A percentile compares a stretch with the other conserved stretches of the same genome.
These are phyloP conservation scores for Cebidichthys violaceus DNA, from an alignment of 2,113 vertebrate species.

Conservation along the genomic window DNA sequence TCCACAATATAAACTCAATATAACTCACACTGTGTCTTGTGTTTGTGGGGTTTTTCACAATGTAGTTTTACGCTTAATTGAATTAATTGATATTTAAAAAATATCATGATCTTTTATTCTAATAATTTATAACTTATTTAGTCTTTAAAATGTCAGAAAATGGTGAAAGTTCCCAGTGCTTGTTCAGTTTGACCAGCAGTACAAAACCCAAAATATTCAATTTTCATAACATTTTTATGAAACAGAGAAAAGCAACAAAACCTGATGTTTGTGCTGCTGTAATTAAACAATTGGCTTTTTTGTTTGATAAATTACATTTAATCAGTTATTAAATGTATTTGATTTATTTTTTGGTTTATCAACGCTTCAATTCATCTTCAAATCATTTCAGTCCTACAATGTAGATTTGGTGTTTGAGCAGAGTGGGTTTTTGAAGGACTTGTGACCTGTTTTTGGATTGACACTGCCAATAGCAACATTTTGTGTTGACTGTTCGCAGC, in stretches of 20 bases:
- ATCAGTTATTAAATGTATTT: background rate
- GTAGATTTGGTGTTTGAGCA: background rate
- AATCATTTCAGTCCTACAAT: background rate
- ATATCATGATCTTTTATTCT: background rate
- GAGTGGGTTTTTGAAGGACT: background rate
- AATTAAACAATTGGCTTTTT: background rate
- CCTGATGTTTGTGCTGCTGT: background rate
- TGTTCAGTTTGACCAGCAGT: background rate
- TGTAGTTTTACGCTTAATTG: background rate
- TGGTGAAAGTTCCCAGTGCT: background rate
- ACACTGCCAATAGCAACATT: background rate
- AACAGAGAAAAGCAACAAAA: background rate
- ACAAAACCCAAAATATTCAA: background rate
- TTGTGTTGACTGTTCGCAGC: constrained; percentile 2
- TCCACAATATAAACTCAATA: background rate
- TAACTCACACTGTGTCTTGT: background rate
- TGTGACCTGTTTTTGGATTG: background rate
- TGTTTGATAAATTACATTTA: background rate
- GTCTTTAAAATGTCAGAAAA: background rate
- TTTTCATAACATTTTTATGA: background rate
- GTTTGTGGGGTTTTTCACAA: background rate
- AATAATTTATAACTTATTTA: background rate
- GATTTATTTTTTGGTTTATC: background rate
- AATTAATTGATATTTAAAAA: background rate
- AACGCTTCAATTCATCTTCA: background rate